phyloP scores from a whole-genome alignment of 2,888 invertebrate species.

The Cyclophora albipunctata region DNA sequence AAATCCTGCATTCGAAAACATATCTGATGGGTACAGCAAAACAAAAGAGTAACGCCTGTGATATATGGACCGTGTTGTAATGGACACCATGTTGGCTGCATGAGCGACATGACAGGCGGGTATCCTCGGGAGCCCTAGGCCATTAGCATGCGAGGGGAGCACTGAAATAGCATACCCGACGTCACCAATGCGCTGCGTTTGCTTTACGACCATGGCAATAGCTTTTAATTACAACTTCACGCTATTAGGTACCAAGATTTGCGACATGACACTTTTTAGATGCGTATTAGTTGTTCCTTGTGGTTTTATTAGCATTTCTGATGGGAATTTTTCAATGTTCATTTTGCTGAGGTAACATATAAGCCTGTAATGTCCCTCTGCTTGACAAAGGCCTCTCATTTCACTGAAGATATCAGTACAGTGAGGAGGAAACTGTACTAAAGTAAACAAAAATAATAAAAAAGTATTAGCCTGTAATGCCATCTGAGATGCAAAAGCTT shows the following conservation, averaged over 20 bases:
- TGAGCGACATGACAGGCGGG: constrained; percentile 6
- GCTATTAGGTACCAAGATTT: constrained; percentile 66
- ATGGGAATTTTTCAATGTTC: no score
- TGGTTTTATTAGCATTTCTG: no score
- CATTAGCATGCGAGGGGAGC: constrained; percentile 71
- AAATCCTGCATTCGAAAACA: no score
- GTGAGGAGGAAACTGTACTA: no score
- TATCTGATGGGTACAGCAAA: constrained; percentile 2
- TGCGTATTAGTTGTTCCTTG: no score
- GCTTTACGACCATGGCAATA: constrained; percentile 63
- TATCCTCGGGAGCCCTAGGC: constrained; percentile 65
- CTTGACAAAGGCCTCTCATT: no score
- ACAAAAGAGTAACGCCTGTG: constrained; percentile 5
- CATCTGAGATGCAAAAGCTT: no score
- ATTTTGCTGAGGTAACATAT: no score
- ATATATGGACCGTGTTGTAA: constrained; percentile 1
- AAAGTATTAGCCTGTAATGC: no score
- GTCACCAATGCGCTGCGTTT: constrained; percentile 64
- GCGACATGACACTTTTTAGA: constrained; percentile 55
- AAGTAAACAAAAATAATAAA: no score
- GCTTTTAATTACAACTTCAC: constrained; percentile 61
- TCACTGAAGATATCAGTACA: no score
- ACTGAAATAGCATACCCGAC: constrained; percentile 65
- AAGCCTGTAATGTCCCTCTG: no score
- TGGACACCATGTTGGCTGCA: constrained; percentile 9